Evolutionary conservation across 2,888 invertebrate genomes (phyloP), one percentile per base, ranked within the genome.

Genomic region (Autographa pulchrina): DNA sequence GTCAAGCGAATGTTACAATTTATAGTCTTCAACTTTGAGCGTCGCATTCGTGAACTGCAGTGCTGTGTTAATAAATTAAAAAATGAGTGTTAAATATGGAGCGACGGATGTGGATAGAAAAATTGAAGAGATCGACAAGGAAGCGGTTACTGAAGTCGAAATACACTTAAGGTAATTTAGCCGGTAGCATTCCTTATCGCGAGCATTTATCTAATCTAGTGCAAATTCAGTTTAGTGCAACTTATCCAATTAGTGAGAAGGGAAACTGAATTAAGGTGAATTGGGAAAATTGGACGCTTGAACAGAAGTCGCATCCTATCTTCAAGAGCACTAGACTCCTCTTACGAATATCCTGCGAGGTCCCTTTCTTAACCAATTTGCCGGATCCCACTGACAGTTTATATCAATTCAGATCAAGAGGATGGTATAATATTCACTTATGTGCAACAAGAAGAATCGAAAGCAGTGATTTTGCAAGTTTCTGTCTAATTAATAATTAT

Each of bases 31-130:
- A 79, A 80, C 67, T 81, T 73, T 62, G 68, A 72, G 63, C 70
- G 20, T 62, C 72, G 67, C 62, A 31, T 56, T 68, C 48, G 56
- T 18, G 61, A 69, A 71, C 56, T 58, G 38, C n/a, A 58, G 8
- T 31, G 60, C 61, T n/a, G 13, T 72, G 35, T 65, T 54, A 35
- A 65, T 48, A 68, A 65, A 72, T 64, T 41, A 63, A 68, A 92
- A 85, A 82, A 93, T 93, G 93, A 91, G 88, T 89, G 87, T 89
- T 2, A 94, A 92, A 85, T 95, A 95, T 82, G 95, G 95, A 72
- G 89, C 95, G 11, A 95, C 92, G 54, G 91, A 91, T 73, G 85
- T 83, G 35, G 88, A 89, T 70, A 91, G 89, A 65, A 88, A 89
- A 83, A 81, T 78, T 64, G 84, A 87, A 75, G 89, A 91, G 75